These are phyloP conservation scores for Leptodirus hochenwartii DNA, from an alignment of 2,888 invertebrate species.

Conservation along the genomic window DNA sequence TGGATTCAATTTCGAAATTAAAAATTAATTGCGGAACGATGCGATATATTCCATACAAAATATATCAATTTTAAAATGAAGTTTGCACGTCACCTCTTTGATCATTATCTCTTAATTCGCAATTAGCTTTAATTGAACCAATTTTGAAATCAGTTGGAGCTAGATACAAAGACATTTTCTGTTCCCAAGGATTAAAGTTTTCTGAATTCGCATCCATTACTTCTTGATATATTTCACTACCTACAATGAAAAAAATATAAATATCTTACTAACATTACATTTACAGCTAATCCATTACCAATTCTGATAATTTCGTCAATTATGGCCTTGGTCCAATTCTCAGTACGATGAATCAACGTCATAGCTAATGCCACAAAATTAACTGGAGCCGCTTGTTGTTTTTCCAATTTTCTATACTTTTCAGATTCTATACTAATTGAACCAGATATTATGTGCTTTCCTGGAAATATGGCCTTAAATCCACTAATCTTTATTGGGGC, in stretches of 20 bases:
- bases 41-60: too few relatives aligned
- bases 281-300: not conserved
- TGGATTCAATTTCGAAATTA: too few relatives aligned
- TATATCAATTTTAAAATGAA: too few relatives aligned
- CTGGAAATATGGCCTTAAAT: slow-evolving; percentile 12
- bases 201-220: slow-evolving; percentile 33
- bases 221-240: slow-evolving; percentile 30
- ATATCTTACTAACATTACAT: too few relatives aligned
- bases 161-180: slow-evolving; percentile 29
- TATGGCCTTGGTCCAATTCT: slow-evolving; percentile 40
- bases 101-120: slow-evolving; percentile 28
- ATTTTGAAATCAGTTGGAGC: slow-evolving; percentile 26
- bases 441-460: slow-evolving; percentile 28
- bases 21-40: too few relatives aligned
- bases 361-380: slow-evolving; percentile 38
- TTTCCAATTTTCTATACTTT: slow-evolving; percentile 32
- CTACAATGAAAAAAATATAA: slow-evolving; percentile 31
- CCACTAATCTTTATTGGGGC: slow-evolving; percentile 10
- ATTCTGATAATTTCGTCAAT: slow-evolving; percentile 29
- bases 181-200: slow-evolving; percentile 35
- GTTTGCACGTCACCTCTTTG: too few relatives aligned
- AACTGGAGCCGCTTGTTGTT: slow-evolving; percentile 34
- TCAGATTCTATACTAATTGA: slow-evolving; percentile 28
- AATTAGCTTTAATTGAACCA: slow-evolving; percentile 26
- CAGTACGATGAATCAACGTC: slow-evolving; percentile 36